These are phyloP conservation scores for Ctenochaetus hawaiiensis DNA, from an alignment of 2,797 vertebrate species.

Conservation along the genomic window DNA sequence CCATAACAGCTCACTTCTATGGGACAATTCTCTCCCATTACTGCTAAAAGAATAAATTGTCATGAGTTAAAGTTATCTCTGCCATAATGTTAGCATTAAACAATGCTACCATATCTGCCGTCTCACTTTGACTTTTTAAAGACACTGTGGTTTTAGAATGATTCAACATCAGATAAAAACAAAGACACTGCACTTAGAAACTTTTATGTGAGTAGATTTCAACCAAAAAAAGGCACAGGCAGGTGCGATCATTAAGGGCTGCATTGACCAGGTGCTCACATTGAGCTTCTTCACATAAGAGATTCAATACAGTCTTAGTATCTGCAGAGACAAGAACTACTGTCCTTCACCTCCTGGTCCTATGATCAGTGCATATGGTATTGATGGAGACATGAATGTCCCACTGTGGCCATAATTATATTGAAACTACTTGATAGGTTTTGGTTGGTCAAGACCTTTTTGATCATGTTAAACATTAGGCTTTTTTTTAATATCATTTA, in stretches of 20 bases:
- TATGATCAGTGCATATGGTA: too few relatives aligned
- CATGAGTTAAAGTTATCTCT: slow-evolving; percentile 23
- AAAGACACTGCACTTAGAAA: not conserved
- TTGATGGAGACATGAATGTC: too few relatives aligned
- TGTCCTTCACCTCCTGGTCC: too few relatives aligned
- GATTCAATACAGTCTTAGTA: too few relatives aligned
- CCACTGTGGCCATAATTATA: not conserved
- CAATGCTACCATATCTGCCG: not conserved
- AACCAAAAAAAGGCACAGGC: too few relatives aligned
- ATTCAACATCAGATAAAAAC: not conserved
- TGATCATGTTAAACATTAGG: not conserved
- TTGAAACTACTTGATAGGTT: not conserved
- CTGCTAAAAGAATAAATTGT: slow-evolving; percentile 15
- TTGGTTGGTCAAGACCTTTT: not conserved
- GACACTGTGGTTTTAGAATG: not conserved
- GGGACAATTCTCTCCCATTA: slow-evolving; percentile 27
- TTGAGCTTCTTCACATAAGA: too few relatives aligned
- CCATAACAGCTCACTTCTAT: slow-evolving; percentile 21
- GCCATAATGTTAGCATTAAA: slow-evolving; percentile 9
- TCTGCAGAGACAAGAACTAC: too few relatives aligned
- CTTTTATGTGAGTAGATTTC: too few relatives aligned
- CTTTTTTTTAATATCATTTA: too few relatives aligned
- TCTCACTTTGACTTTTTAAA: slow-evolving; percentile 2
- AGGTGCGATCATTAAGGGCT: too few relatives aligned
- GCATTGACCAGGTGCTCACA: too few relatives aligned